Evolutionary conservation across 2,888 invertebrate genomes (phyloP), one percentile per base, ranked within the genome.

Genomic region (Drosophila tripunctata): DNA sequence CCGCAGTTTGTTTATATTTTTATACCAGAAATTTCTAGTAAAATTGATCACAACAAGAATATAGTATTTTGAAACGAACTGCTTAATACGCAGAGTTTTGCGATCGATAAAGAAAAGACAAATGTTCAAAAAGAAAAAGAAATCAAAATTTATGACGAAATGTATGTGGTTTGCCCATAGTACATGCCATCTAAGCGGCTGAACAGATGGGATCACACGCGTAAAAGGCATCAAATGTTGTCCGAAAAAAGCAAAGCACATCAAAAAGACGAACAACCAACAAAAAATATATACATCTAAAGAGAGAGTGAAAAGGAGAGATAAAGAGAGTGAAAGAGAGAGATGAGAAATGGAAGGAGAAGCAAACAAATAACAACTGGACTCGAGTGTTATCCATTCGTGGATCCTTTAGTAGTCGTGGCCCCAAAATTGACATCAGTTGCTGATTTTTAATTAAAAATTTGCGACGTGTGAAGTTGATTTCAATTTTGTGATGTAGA

Each of bases 401-500:
- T 19, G 33, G 21, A 24, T 24, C 63, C 54, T 48, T 52, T 54
- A 27, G 27, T 67, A 12, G 44, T 38, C 24, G 57, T 55, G 56
- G 56, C 58, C 57, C 45, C 70, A 86, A 75, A 75, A 86, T 86
- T 83, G 87, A 88, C 82, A 82, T 88, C 82, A 75, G 87, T 79
- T 88, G 84, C 87, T 88, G 87, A 83, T 86, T 82, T 82, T 82
- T 88, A 82, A 82, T 82, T 82, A 82, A 82, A 82, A 82, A 79
- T 82, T 82, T 82, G 88, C 87, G 88, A 82, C 82, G 82, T 88
- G 82, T 82, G 82, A 88, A 88, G 87, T 88, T 83, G 88, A 82
- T 86, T 87, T 82, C 82, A 86, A 86, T 88, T 79, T 87, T 36
- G 27, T 27, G 27, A 10, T 10, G 27, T 4, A n/a, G n/a, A n/a